Conservation (phyloP, 2,797 vertebrate genomes). For the Acanthiza pusilla region DNA sequence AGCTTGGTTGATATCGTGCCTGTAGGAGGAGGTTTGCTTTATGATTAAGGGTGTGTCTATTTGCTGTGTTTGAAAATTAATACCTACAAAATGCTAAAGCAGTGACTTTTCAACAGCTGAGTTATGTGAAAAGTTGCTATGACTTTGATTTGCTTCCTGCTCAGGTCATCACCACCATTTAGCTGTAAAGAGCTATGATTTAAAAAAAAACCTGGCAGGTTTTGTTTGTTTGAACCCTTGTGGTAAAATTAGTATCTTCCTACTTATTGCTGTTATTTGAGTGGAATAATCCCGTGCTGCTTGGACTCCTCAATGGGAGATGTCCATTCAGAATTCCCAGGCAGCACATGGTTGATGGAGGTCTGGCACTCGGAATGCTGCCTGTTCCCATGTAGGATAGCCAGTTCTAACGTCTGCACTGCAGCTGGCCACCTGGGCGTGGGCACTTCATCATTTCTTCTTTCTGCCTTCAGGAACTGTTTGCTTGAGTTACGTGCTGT, state of each 20-base stretch:
- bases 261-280: not conserved
- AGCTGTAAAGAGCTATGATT: not conserved
- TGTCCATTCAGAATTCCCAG: not conserved
- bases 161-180: not conserved
- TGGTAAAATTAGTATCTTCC: not conserved
- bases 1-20: constrained; percentile 4
- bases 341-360: accelerated
- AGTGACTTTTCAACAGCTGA: not conserved
- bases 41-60: constrained; percentile 3
- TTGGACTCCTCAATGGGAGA: not conserved
- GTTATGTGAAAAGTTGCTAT: not conserved
- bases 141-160: not conserved
- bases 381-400: not conserved
- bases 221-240: not conserved
- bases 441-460: accelerated
- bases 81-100: not conserved
- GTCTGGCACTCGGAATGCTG: not conserved
- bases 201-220: not conserved
- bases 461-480: not conserved
- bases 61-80: constrained; percentile 34
- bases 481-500: not conserved
- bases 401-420: not conserved
- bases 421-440: not conserved
- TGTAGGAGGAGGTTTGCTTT: not conserved
- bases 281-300: not conserved